Conservation (phyloP, 2,113 vertebrate species). For the Piprites chloris region DNA sequence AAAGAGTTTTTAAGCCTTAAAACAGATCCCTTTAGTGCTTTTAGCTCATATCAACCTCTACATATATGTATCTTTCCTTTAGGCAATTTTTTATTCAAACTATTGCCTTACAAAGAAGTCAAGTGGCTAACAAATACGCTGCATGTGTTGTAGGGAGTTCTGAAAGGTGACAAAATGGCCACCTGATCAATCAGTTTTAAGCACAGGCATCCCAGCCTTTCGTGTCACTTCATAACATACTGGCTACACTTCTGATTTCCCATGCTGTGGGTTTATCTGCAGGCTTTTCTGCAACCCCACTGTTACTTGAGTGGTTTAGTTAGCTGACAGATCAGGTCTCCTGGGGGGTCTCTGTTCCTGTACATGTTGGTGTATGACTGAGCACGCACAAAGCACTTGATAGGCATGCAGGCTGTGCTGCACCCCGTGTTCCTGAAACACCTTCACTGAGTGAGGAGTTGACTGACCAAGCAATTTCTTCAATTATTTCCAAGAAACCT, state of each 20-base stretch:
- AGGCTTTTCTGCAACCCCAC: not conserved
- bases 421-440: not conserved
- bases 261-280: not conserved
- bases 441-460: not conserved
- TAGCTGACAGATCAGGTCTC: not conserved
- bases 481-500: constrained; percentile 83
- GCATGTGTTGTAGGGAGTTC: not conserved
- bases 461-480: not conserved
- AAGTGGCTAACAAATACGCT: not conserved
- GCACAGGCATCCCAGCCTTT: not conserved
- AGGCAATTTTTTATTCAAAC: not conserved
- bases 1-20: not conserved
- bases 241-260: not conserved
- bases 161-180: not conserved
- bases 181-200: not conserved
- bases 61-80: not conserved
- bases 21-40: not conserved
- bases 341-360: not conserved
- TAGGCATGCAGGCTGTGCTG: not conserved
- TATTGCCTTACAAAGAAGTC: not conserved
- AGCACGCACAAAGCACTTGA: not conserved
- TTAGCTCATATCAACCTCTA: not conserved
- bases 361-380: not conserved
- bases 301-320: not conserved
- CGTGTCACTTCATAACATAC: not conserved